Percentiles rank a stretch among this genome's conserved stretches.
Conservation (phyloP, 1,140 invertebrate genomes). For the Atta texana region DNA sequence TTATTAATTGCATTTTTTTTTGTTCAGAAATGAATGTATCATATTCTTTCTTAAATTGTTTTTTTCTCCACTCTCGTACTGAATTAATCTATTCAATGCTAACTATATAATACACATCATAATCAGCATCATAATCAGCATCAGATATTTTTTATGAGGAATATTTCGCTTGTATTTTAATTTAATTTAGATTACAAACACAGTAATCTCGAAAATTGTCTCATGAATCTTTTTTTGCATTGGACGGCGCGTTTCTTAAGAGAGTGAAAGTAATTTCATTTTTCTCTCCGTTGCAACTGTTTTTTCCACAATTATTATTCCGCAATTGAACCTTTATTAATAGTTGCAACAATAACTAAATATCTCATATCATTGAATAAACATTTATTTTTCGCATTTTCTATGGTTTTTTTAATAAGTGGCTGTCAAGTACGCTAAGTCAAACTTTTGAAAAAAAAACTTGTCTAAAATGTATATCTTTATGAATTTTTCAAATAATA, state of each 20-base stretch:
- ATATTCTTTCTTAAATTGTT: not conserved
- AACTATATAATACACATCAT: not conserved
- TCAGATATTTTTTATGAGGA: not conserved
- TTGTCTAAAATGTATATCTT: not conserved
- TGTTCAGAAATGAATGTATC: not conserved
- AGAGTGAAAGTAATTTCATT: conserved; percentile 53
- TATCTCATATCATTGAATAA: conserved; percentile 33
- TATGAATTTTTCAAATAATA: not conserved
- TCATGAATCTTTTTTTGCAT: conserved; percentile 38
- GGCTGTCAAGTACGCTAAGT: not conserved
- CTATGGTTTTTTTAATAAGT: not conserved
- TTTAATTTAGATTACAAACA: conserved; percentile 35
- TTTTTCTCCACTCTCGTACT: not conserved
- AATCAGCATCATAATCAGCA: not conserved
- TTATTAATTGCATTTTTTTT: not conserved
- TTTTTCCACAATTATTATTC: conserved; percentile 33
- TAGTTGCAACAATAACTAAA: conserved; percentile 43
- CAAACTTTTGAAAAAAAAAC: not conserved
- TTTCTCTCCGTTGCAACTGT: conserved; percentile 32
- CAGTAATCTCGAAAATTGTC: conserved; percentile 26
- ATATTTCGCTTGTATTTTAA: not conserved
- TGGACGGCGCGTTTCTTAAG: conserved; percentile 1
- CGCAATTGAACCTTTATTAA: conserved; percentile 52
- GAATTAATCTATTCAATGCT: not conserved
- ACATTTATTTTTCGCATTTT: conserved; percentile 51